Evolutionary conservation across 2,113 vertebrate genomes (phyloP).

Genomic region (Dunckerocampus dactyliophorus): DNA sequence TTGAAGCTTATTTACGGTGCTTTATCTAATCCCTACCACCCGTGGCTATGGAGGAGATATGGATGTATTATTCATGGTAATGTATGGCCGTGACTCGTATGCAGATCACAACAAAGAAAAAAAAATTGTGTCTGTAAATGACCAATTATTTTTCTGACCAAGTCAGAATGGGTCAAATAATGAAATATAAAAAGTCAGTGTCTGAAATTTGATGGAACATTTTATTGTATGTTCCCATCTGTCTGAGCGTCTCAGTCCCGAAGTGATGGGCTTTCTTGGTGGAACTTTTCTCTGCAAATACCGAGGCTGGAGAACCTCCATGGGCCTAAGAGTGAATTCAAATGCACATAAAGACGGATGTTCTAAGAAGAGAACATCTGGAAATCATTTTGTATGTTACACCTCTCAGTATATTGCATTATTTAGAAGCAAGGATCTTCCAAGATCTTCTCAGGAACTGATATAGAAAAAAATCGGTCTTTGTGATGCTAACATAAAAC

Average conservation of each 20-base stretch:
- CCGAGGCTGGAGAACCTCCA: constrained; percentile 50
- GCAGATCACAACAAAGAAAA: constrained; percentile 71
- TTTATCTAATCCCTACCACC: constrained; percentile 70
- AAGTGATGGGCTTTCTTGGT: constrained; percentile 49
- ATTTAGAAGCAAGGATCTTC: not conserved
- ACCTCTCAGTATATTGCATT: constrained; percentile 13
- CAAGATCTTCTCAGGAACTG: constrained; percentile 5
- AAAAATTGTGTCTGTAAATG: constrained; percentile 63
- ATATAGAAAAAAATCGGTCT: not conserved
- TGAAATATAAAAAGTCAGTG: constrained; percentile 6
- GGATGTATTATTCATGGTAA: constrained; percentile 76
- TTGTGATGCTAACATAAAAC: constrained; percentile 3
- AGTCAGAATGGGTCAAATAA: constrained; percentile 53
- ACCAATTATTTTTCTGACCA: constrained; percentile 67
- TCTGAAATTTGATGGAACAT: constrained; percentile 42
- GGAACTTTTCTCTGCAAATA: constrained; percentile 57
- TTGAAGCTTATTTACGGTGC: constrained; percentile 73
- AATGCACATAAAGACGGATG: constrained; percentile 36
- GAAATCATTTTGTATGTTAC: constrained; percentile 45
- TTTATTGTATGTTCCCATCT: constrained; percentile 40
- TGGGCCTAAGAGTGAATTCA: constrained; percentile 31
- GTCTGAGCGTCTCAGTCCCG: constrained; percentile 42
- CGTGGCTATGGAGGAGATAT: constrained; percentile 66
- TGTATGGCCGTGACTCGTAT: constrained; percentile 67
- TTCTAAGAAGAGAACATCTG: constrained; percentile 35